Conservation (phyloP, 2,888 invertebrate genomes). For the Parnassius orleans region DNA sequence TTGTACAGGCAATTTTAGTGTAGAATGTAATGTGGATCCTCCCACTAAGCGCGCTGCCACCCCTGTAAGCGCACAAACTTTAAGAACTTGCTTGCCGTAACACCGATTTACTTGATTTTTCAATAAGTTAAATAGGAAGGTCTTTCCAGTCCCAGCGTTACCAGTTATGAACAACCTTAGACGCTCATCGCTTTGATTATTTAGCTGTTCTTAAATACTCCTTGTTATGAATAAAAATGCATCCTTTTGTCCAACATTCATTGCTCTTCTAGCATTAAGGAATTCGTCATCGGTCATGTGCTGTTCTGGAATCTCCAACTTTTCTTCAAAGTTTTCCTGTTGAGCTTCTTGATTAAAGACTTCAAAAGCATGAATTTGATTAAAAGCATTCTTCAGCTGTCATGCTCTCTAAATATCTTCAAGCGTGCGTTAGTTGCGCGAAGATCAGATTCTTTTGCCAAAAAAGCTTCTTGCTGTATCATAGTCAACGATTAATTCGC, state of each 20-base stretch:
- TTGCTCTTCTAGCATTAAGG: no score
- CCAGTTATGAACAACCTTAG: background rate
- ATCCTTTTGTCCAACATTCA: no score
- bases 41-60: background rate
- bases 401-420: no score
- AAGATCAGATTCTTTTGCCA: no score
- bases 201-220: no score
- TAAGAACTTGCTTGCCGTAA: background rate
- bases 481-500: background rate
- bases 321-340: background rate
- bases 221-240: no score
- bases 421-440: no score
- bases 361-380: no score
- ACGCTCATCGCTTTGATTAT: no score
- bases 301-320: background rate
- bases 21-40: no score
- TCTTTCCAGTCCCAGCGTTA: background rate
- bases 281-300: background rate
- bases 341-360: background rate
- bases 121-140: background rate
- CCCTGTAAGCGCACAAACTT: background rate
- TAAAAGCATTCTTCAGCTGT: background rate
- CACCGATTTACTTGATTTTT: background rate
- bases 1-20: no score
- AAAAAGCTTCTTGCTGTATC: background rate